Conservation (phyloP, 1,140 invertebrate genomes). For the Branchinecta lindahli region DNA sequence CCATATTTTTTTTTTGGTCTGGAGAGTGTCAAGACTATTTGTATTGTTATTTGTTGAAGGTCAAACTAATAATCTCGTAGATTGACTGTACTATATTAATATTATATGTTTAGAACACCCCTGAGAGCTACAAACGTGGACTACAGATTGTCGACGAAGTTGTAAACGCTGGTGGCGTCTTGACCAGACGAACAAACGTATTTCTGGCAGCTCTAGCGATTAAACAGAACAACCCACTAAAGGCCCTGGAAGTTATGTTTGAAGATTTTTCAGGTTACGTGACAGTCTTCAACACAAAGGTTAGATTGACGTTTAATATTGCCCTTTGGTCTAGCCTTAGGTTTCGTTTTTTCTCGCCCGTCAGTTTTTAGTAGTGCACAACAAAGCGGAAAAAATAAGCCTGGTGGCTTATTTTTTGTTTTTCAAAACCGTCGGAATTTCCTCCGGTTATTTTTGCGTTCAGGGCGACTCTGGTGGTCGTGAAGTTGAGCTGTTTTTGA, state of each 20-base stretch:
- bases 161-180: slow-evolving; percentile 35
- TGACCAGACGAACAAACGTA: slow-evolving; percentile 41
- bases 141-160: slow-evolving; percentile 42
- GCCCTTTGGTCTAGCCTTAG: too few species aligned
- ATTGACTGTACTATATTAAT: too few species aligned
- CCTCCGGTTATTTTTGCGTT: too few species aligned
- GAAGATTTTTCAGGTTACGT: slow-evolving; percentile 42
- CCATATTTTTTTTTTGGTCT: too few species aligned
- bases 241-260: slow-evolving; percentile 44
- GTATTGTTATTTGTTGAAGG: too few species aligned
- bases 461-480: too few species aligned
- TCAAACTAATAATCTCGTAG: too few species aligned
- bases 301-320: slow-evolving; percentile 25
- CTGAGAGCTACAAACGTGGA: slow-evolving; percentile 47
- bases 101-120: slow-evolving; percentile 44
- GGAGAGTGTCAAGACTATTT: too few species aligned
- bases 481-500: too few species aligned
- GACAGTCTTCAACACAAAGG: slow-evolving; percentile 48
- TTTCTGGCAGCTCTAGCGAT: slow-evolving; percentile 47
- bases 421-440: neutral
- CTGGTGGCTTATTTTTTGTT: slow-evolving; percentile 15
- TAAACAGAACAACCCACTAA: slow-evolving; percentile 45
- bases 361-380: too few species aligned
- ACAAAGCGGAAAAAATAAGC: too few species aligned
- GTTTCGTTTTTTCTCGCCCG: too few species aligned